Conservation (phyloP, 2,113 vertebrate species). For the Damaliscus lunatus region DNA sequence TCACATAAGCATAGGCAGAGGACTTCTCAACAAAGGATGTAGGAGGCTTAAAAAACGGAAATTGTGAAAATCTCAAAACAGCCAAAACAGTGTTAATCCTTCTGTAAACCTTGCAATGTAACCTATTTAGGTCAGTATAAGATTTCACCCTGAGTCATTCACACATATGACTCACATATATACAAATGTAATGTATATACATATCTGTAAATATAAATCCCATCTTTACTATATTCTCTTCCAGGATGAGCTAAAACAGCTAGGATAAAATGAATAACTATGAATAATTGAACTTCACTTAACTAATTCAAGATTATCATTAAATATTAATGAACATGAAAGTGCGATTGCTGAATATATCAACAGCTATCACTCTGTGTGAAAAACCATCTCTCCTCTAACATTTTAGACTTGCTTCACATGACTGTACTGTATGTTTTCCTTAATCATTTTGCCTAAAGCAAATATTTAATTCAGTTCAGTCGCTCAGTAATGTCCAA, state of each 20-base stretch:
- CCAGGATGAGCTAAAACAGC: constrained; percentile 32
- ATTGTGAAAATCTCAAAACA: neutral
- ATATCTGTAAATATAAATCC: neutral
- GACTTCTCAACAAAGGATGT: neutral
- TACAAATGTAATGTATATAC: neutral
- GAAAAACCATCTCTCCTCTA: neutral
- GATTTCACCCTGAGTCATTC: neutral
- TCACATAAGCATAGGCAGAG: neutral
- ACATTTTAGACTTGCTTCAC: neutral
- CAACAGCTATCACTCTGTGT: neutral
- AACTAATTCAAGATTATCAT: constrained; percentile 60
- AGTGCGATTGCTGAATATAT: constrained; percentile 33
- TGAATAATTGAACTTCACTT: constrained; percentile 37
- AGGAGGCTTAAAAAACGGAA: neutral
- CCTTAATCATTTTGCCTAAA: neutral
- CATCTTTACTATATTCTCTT: neutral
- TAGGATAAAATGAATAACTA: constrained; percentile 9
- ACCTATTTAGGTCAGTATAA: constrained; percentile 1
- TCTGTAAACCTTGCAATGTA: neutral
- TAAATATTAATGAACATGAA: constrained; percentile 55
- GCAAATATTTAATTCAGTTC: neutral
- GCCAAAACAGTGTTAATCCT: neutral
- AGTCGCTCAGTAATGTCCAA: too few relatives aligned
- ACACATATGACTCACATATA: neutral
- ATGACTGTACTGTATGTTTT: neutral